Base-by-base conservation (phyloP, 1,140 invertebrate species). In the Papilio xuthus region DNA sequence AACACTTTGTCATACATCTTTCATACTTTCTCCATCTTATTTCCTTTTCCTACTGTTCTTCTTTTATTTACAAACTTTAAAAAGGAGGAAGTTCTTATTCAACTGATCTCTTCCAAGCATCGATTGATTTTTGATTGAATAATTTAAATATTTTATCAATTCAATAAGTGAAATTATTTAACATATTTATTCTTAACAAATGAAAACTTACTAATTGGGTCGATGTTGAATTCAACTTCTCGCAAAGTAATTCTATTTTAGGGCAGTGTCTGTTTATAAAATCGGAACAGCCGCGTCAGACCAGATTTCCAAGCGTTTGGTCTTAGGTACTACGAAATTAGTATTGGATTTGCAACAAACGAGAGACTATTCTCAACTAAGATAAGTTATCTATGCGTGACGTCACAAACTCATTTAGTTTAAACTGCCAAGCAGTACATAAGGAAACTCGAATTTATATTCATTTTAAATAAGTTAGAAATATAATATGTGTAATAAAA, bases 171-270 rank as follows among this genome's bases (percentile, higher is more conserved):
- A 82, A 20, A 56, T 20, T 0, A 0, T 26, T 60, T 60, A 60
- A 23, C 7, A 10, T 23, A 26, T 26, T 60, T 26, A 23, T 8
- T 60, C 4, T 60, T 0, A 53, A 53, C 23, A 28, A 12, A 28
- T 56, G 7, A 20, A 56, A 26, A 26, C n/a, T n/a, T n/a, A n/a
- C 18, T 23, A 60, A 79, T 81, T 84, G 82, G 79, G 83, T 82
- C 84, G 82, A 90, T 85, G 90, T 89, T 89, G 86, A 86, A 90
- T 89, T 86, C 83, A 90, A 90, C 85, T 87, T 85, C 86, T 86
- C 77, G 83, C 69, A 86, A 82, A 89, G 26, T 60, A 13, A 23
- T 60, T 13, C 9, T 60, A 26, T 60, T 60, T 90, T 89, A 80
- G 83, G 85, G 80, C 74, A 88, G 83, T 79, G 83, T 87, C 89